Evolutionary conservation across 2,797 vertebrate species (phyloP).

Genomic region (Parotocinclus haroldoi): DNA sequence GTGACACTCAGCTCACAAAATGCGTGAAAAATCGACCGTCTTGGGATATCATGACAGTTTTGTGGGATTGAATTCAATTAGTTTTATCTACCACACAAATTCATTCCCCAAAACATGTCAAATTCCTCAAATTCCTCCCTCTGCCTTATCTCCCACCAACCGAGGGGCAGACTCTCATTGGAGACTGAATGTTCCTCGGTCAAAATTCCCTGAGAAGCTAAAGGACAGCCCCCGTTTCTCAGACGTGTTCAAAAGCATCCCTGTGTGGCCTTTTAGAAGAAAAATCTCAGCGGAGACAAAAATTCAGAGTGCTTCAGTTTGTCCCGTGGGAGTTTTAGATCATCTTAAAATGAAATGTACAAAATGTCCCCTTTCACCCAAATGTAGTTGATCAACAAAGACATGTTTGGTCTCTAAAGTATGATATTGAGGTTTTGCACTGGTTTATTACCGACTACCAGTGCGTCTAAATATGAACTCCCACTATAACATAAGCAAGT

Average conservation of each 20-base stretch:
- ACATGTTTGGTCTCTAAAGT: no score
- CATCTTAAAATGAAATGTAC: no score
- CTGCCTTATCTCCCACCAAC: conserved; percentile 34
- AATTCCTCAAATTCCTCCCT: conserved; percentile 33
- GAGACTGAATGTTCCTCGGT: not conserved
- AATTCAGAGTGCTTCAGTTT: no score
- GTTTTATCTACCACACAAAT: conserved; percentile 18
- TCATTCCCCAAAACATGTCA: conserved; percentile 19
- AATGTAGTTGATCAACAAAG: no score
- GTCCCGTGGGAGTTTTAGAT: no score
- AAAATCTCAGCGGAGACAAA: no score
- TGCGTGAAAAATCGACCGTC: not conserved
- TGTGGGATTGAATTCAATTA: conserved; percentile 14
- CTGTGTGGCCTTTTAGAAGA: no score
- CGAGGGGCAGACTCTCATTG: conserved; percentile 18
- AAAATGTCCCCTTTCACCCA: no score
- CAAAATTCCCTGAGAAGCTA: conserved; percentile 10
- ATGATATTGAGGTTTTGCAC: no score
- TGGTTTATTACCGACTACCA: no score
- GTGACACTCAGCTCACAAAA: conserved; percentile 11
- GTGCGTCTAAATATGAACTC: no score
- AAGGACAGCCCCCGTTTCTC: conserved; percentile 1
- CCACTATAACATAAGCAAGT: no score
- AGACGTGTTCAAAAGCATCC: not conserved
- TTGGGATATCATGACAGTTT: conserved; percentile 3